Percentiles rank a stretch among this genome's conserved stretches.
These are phyloP conservation scores for Euura lappo DNA, from an alignment of 1,140 invertebrate species.

Conservation along the genomic window DNA sequence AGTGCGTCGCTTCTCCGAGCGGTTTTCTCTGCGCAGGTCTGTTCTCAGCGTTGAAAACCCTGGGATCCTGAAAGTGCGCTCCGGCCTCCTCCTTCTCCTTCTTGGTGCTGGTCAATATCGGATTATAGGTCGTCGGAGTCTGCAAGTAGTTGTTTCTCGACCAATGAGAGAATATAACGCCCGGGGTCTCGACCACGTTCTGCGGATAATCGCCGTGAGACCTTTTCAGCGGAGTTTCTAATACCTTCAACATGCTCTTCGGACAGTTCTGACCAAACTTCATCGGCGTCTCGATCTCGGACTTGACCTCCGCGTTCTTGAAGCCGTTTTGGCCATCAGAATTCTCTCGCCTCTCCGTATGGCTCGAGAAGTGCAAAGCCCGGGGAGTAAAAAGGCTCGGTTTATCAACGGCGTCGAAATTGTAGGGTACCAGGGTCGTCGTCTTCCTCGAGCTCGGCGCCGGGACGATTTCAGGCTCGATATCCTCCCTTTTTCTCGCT, in stretches of 20 bases:
- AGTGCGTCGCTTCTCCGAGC: not conserved
- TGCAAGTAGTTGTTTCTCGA: slow-evolving; percentile 35
- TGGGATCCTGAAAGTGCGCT: not conserved
- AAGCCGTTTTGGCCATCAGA: not conserved
- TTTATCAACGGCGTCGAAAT: too few species aligned
- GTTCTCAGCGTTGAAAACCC: not conserved
- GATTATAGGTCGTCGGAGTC: slow-evolving; percentile 37
- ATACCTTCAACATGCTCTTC: too few species aligned
- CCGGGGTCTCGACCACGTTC: slow-evolving; percentile 40
- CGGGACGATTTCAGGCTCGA: too few species aligned
- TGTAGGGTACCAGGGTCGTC: too few species aligned
- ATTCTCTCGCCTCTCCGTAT: too few species aligned
- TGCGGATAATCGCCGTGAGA: slow-evolving; percentile 23
- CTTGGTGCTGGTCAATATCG: slow-evolving; percentile 17
- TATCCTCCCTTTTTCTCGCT: too few species aligned
- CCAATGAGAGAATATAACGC: slow-evolving; percentile 42
- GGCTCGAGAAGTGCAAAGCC: too few species aligned
- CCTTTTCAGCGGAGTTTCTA: slow-evolving; percentile 47
- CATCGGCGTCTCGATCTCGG: slow-evolving; percentile 40
- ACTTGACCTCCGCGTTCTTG: too few species aligned
- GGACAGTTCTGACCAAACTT: slow-evolving; percentile 35
- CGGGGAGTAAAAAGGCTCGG: too few species aligned
- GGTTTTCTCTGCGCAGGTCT: not conserved
- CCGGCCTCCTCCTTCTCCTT: not conserved
- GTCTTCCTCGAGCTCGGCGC: too few species aligned